A percentile compares a stretch with the other conserved stretches of the same genome.
Conservation (phyloP, 2,888 invertebrate genomes). For the Drosophila nr. perissopoda region DNA sequence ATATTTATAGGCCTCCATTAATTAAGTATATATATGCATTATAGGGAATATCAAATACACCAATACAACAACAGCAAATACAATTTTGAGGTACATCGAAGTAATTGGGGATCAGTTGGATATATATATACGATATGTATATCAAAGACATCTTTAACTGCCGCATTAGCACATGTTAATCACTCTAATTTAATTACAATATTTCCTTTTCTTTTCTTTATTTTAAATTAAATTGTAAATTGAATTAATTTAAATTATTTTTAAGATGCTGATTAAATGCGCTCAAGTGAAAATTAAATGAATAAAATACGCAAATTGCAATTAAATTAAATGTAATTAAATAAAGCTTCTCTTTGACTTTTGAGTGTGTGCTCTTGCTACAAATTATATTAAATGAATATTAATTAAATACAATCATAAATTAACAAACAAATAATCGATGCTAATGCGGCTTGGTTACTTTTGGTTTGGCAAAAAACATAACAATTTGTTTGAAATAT, state of each 20-base stretch:
- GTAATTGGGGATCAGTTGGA: neutral
- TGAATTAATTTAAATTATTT: neutral
- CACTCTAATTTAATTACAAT: neutral
- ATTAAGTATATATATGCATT: neutral
- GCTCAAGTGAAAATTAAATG: neutral
- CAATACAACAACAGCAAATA: neutral
- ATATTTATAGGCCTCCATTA: neutral
- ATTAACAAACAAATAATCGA: neutral
- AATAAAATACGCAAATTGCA: neutral
- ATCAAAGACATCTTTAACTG: neutral
- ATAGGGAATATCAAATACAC: neutral
- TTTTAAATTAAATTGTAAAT: neutral
- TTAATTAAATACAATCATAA: neutral
- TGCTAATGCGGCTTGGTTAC: neutral
- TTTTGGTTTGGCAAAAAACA: neutral
- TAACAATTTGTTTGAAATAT: neutral
- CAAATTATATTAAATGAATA: neutral
- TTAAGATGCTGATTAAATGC: neutral
- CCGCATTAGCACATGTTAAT: neutral
- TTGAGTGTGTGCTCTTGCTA: neutral
- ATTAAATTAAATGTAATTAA: neutral
- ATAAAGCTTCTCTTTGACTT: neutral
- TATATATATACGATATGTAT: neutral
- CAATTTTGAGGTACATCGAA: constrained; percentile 8
- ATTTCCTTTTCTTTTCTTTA: neutral